Percentiles rank a stretch among this genome's conserved stretches.
These are phyloP conservation scores for Phrynocephalus versicolor DNA, from an alignment of 2,113 vertebrate genomes.

Conservation along the genomic window DNA sequence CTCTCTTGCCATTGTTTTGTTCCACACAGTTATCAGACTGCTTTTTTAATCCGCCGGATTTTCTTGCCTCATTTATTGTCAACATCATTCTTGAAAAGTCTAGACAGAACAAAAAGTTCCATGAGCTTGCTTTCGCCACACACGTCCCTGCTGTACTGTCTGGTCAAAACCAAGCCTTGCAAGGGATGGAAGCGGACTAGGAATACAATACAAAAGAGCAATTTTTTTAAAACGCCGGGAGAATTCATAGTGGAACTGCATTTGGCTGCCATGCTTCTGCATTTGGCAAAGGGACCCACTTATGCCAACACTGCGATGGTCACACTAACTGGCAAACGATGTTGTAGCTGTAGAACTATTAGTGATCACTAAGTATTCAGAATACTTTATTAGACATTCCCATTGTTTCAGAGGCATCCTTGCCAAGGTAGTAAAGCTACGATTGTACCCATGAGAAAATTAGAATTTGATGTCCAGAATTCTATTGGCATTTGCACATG, in stretches of 20 bases:
- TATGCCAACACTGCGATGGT: neutral
- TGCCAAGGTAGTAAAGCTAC: too few relatives aligned
- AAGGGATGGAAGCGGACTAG: neutral
- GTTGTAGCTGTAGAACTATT: neutral
- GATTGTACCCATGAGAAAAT: too few relatives aligned
- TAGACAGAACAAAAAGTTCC: neutral
- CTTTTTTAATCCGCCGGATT: neutral
- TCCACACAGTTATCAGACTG: neutral
- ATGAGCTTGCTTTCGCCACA: neutral
- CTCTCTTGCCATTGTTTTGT: neutral
- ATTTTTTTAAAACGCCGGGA: neutral
- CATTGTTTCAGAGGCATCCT: neutral
- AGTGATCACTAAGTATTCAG: neutral
- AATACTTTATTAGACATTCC: neutral
- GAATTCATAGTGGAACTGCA: neutral
- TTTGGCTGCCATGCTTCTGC: neutral
- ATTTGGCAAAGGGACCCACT: neutral
- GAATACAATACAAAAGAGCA: neutral
- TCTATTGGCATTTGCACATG: too few relatives aligned
- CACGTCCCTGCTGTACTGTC: neutral
- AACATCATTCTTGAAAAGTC: slow-evolving; percentile 15
- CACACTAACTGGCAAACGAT: neutral
- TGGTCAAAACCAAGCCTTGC: neutral
- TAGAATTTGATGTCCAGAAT: too few relatives aligned
- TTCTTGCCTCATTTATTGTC: neutral